These are phyloP conservation scores for Drosophila lacteicornis DNA, from an alignment of 1,140 invertebrate species.

Conservation along the genomic window DNA sequence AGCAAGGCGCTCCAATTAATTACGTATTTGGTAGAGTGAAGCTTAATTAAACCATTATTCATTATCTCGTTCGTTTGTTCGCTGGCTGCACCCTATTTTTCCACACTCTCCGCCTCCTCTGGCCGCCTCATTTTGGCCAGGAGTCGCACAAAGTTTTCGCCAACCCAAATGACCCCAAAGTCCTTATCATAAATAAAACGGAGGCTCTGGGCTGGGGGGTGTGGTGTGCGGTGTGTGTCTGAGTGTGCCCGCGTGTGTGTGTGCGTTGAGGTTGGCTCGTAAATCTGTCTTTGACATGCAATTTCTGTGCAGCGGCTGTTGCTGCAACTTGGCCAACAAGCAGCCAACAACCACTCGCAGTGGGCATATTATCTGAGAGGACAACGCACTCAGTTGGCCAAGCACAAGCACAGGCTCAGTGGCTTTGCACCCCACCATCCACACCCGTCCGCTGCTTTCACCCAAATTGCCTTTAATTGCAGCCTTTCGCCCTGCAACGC, in stretches of 20 bases:
- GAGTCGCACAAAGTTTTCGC: conserved; percentile 54
- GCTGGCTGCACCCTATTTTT: conserved; percentile 53
- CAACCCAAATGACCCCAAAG: conserved; percentile 30
- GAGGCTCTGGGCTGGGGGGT: neutral
- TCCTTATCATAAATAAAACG: conserved; percentile 76
- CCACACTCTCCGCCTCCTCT: neutral
- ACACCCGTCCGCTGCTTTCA: neutral
- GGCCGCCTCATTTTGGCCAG: conserved; percentile 8
- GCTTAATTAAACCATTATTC: conserved; percentile 82
- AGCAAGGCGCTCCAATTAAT: conserved; percentile 65
- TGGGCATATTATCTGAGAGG: conserved; percentile 65
- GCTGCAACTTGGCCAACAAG: conserved; percentile 61
- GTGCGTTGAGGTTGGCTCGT: conserved; percentile 56
- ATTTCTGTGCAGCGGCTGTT: conserved; percentile 80
- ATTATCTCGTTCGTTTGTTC: conserved; percentile 62
- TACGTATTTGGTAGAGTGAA: conserved; percentile 73
- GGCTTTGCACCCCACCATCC: conserved; percentile 16
- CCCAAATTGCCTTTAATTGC: conserved; percentile 81
- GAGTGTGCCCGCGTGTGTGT: conserved; percentile 2
- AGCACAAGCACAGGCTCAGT: conserved; percentile 40
- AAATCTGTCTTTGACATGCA: conserved; percentile 84
- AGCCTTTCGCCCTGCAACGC: conserved; percentile 62
- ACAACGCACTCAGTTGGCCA: conserved; percentile 68
- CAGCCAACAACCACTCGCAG: conserved; percentile 26
- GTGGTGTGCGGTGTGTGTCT: conserved; percentile 4